Base-by-base conservation (phyloP, 2,113 vertebrate species). In the Gopherus evgoodei region DNA sequence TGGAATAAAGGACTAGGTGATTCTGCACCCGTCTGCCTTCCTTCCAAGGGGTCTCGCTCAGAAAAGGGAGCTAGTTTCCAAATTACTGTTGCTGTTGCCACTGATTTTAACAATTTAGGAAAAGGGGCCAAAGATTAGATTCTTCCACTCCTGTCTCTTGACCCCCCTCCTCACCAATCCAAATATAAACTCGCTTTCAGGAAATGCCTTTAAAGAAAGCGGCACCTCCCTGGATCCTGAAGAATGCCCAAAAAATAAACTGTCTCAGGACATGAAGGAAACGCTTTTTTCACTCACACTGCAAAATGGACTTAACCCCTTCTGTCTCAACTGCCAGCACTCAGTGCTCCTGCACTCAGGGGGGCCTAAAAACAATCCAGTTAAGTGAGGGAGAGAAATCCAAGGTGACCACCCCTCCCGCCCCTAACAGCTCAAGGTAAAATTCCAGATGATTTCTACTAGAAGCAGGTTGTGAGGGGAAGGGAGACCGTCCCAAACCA, bases 101-200 rank as follows among this genome's bases (percentile, higher is more conserved):
- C 86, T 85, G 86, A 87, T 65, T 54, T 42, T 0, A 50, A 65
- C 87, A 91, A 72, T 14, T n/a, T 3, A 1, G 86, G 86, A 95
- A 65, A 24, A 62, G 86, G 29, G 89, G 96, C 96, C 97, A 96
- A 96, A 76, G 87, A 84, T 82, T 95, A 96, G 91, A 94, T 96
- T 94, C 96, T 82, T 35, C 22, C 0, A 52, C 93, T 50, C 0
- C 1, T 0, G 87, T 82, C 0, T 0, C 4, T 0, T 16, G 95
- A 84, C 79, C 93, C 95, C 94, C 38, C 10, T 49, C 47, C 35
- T 91, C 90, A 72, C 87, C 91, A 82, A 91, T 94, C 97, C 97
- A 98, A 98, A 98, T 98, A 98, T 98, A 98, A 98, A 98, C 94
- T 96, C 92, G 84, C 42, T 52, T 94, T 93, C 98, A 98, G 98